Conservation (phyloP, 30 jellyfish, hydroid and myxozoan genomes). For the Catostylus mosaicus region DNA sequence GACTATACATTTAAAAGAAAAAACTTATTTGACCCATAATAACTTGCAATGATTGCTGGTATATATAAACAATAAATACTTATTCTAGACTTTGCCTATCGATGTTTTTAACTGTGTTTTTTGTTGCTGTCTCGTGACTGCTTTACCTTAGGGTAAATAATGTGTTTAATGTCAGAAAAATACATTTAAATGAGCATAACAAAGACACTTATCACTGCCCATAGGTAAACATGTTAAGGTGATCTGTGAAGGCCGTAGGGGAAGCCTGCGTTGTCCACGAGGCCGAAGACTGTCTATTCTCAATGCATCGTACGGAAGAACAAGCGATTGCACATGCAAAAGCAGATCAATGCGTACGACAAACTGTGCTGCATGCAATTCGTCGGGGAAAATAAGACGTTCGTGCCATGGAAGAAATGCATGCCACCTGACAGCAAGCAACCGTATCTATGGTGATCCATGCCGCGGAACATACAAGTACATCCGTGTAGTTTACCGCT, state of each 20-base stretch:
- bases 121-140: no score
- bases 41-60: no score
- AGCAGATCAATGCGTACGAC: background rate
- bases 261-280: background rate
- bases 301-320: slow-evolving; percentile 3
- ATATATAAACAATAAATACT: no score
- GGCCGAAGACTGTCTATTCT: background rate
- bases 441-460: slow-evolving; percentile 42
- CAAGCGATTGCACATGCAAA: background rate
- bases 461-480: slow-evolving; percentile 41
- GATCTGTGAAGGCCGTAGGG: slow-evolving; percentile 1
- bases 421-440: slow-evolving; percentile 7
- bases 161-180: no score
- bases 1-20: no score
- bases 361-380: background rate
- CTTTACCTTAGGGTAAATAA: no score
- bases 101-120: no score
- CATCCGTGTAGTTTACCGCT: background rate
- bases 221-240: no score
- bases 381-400: background rate
- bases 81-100: no score
- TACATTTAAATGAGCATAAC: no score
- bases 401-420: slow-evolving; percentile 18
- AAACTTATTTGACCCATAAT: no score
- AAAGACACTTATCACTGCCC: no score